Base-by-base conservation (phyloP, 1,140 invertebrate genomes). In the Platyura marginata region DNA sequence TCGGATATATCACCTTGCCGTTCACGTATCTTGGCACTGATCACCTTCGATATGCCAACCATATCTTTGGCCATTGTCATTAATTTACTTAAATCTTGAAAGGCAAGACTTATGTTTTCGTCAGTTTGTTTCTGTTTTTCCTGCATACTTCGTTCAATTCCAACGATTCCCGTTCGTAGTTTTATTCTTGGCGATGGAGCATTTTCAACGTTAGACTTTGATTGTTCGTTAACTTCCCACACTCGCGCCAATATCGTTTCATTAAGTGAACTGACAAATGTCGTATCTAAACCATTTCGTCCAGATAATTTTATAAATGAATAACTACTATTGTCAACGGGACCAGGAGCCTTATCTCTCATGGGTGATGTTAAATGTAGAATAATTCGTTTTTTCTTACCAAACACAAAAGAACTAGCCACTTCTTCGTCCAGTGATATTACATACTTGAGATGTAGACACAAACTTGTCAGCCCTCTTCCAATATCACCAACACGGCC, bases 31-130 rank as follows among this genome's bases (percentile, higher is more conserved):
- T 93, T 94, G 43, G 74, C 74, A 32, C 92, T 91, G 54, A 98
- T 96, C 45, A 71, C 84, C 59, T 89, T 90, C 1, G 91, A 89
- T 48, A 98, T 66, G 2, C 69, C 61, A 16, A 98, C 93, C 94
- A 98, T 98, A 47, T 97, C 92, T 67, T 95, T 89, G 3, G 94
- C 92, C 75, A 91, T 92, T 43, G 74, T 75, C 81, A 98, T 98
- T 1, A 98, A 67, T 55, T 90, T 88, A 53, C 70, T 85, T 16
- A 98, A 70, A 68, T 98, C 95, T 68, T 97, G 79, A 67, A 98
- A 98, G 15, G 94, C 93, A 47, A 81, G 67, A 20, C 71, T 80
- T 50, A 98, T 97, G 59, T 81, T 90, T 52, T 84, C 75, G 64
- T 95, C 87, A 1, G 88, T 93, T 19, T 79, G 79, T 59, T 84